Conservation (phyloP, 2,888 invertebrate genomes). For the Aporophyla lueneburgensis region DNA sequence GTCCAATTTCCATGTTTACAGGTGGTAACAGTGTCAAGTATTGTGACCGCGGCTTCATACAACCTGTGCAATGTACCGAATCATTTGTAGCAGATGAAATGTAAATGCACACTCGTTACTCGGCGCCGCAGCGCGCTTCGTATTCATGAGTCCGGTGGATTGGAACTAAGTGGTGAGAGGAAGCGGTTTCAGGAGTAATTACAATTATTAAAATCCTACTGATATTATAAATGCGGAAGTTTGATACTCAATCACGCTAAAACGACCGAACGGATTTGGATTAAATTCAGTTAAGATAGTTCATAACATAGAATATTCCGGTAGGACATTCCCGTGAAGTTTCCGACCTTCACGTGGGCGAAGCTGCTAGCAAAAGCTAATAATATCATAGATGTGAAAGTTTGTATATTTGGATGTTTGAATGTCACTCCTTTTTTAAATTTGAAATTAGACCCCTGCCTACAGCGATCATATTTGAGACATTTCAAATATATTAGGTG, state of each 20-base stretch:
- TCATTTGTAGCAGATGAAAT: constrained; percentile 91
- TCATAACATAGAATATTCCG: too few relatives aligned
- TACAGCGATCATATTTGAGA: neutral
- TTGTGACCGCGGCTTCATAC: constrained; percentile 75
- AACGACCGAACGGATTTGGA: too few relatives aligned
- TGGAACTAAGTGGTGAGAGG: constrained; percentile 60
- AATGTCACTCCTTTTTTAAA: neutral
- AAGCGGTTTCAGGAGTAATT: constrained; percentile 10
- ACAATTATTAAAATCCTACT: neutral
- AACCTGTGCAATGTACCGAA: constrained; percentile 86
- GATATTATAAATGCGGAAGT: too few relatives aligned
- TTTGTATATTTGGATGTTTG: too few relatives aligned
- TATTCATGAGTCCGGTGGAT: constrained; percentile 85
- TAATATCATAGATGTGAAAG: too few relatives aligned
- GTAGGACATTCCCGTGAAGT: too few relatives aligned
- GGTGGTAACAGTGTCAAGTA: constrained; percentile 69
- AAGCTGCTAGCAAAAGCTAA: too few relatives aligned
- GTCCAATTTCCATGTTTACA: constrained; percentile 58
- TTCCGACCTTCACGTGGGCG: too few relatives aligned
- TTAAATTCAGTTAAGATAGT: too few relatives aligned
- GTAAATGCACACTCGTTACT: constrained; percentile 90
- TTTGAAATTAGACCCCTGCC: neutral
- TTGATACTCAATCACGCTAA: too few relatives aligned
- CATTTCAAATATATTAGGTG: neutral
- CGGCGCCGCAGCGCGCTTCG: constrained; percentile 87